Conservation (phyloP, 2,888 invertebrate genomes). For the Lutraria lutraria region DNA sequence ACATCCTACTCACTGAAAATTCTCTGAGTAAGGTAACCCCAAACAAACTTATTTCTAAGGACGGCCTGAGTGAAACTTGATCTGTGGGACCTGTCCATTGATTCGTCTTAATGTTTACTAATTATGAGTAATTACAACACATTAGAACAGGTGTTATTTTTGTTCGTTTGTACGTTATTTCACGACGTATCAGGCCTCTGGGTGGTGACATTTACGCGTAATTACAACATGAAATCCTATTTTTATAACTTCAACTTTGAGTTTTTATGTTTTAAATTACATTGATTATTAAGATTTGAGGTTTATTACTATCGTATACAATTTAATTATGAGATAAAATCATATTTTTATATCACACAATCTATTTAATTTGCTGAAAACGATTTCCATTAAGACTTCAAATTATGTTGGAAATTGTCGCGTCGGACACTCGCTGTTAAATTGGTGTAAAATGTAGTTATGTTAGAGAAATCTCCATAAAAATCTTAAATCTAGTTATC, state of each 20-base stretch:
- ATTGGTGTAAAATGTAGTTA: too few species aligned
- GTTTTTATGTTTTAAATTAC: constrained; percentile 11
- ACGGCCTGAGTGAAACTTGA: neutral
- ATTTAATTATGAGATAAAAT: constrained; percentile 12
- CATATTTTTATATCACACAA: neutral
- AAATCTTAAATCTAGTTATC: too few species aligned
- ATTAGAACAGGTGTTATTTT: constrained; percentile 9
- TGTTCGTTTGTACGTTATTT: neutral
- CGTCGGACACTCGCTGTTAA: neutral
- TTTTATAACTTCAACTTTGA: neutral
- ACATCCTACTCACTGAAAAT: too few species aligned
- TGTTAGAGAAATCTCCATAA: too few species aligned
- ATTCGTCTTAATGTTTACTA: neutral
- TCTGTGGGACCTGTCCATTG: neutral
- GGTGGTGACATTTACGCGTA: neutral
- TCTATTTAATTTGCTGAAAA: neutral
- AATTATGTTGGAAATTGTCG: neutral
- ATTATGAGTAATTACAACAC: neutral
- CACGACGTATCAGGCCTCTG: neutral
- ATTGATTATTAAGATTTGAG: neutral
- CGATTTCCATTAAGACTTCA: neutral
- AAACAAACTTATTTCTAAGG: too few species aligned
- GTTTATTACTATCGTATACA: neutral
- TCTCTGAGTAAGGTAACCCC: too few species aligned
- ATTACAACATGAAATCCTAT: neutral